Conservation (phyloP, 2,888 invertebrate genomes). For the Cetonia aurata region DNA sequence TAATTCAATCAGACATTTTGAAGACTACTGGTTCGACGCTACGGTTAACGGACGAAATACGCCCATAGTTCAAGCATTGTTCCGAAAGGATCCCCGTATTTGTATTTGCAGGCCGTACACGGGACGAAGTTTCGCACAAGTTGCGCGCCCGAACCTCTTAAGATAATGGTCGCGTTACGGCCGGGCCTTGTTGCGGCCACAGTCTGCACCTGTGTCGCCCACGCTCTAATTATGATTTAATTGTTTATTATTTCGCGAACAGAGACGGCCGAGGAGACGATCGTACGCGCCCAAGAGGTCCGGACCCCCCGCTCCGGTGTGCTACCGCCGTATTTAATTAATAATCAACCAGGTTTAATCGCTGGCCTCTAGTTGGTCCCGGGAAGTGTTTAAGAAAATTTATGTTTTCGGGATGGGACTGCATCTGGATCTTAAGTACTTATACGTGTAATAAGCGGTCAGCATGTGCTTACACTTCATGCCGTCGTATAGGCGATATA, state of each 20-base stretch:
- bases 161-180: slow-evolving; percentile 62
- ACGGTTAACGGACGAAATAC: slow-evolving; percentile 19
- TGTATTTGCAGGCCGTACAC: slow-evolving; percentile 42
- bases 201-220: slow-evolving; percentile 57
- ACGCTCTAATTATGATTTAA: slow-evolving; percentile 57
- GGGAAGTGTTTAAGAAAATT: slow-evolving; percentile 31
- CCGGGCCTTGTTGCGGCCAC: slow-evolving; percentile 58
- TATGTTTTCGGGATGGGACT: background rate
- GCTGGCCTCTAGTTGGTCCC: slow-evolving; percentile 17
- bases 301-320: background rate
- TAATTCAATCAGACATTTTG: slow-evolving; percentile 14
- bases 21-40: slow-evolving; percentile 15
- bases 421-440: background rate
- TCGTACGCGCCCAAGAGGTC: background rate
- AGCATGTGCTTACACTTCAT: no score
- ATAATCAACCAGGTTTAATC: slow-evolving; percentile 36
- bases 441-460: background rate
- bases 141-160: slow-evolving; percentile 59
- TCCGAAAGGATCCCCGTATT: slow-evolving; percentile 24
- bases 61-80: slow-evolving; percentile 28
- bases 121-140: slow-evolving; percentile 49
- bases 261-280: slow-evolving; percentile 25
- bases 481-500: no score
- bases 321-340: slow-evolving; percentile 37
- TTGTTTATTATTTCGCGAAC: slow-evolving; percentile 48